Conservation (phyloP, 2,113 vertebrate species). For the Aegithalos caudatus region DNA sequence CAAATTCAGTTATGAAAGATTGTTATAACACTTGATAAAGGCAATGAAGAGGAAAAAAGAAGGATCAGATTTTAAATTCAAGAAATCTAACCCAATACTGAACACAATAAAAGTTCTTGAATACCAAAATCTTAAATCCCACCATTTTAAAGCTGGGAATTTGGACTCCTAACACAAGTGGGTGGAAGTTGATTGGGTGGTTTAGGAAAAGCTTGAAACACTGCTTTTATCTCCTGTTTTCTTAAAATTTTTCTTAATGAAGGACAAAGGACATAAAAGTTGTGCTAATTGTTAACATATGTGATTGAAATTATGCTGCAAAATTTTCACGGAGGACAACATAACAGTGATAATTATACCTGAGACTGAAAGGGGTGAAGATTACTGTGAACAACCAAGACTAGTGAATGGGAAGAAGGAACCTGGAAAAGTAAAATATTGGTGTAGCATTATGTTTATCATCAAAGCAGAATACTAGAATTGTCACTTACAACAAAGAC, state of each 20-base stretch:
- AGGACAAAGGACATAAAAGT: not conserved
- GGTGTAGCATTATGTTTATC: not conserved
- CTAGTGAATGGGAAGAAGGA: not conserved
- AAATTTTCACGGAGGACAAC: not conserved
- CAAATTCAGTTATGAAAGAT: not conserved
- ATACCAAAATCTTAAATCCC: not conserved
- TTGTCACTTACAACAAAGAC: not conserved
- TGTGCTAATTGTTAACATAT: not conserved
- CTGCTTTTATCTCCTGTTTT: not conserved
- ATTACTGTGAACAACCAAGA: not conserved
- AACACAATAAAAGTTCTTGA: not conserved
- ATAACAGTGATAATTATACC: not conserved
- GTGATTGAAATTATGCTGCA: not conserved
- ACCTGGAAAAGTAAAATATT: not conserved
- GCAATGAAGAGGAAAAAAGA: not conserved
- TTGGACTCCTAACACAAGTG: not conserved
- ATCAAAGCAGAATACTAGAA: not conserved
- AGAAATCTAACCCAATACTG: not conserved
- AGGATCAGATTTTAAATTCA: not conserved
- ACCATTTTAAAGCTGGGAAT: not conserved
- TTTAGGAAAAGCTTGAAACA: not conserved
- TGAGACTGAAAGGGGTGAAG: not conserved
- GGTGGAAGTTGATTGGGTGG: not conserved
- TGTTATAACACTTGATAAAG: not conserved
- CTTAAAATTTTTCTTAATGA: not conserved